Conservation (phyloP, 2,113 vertebrate genomes). For the Oreochromis niloticus region DNA sequence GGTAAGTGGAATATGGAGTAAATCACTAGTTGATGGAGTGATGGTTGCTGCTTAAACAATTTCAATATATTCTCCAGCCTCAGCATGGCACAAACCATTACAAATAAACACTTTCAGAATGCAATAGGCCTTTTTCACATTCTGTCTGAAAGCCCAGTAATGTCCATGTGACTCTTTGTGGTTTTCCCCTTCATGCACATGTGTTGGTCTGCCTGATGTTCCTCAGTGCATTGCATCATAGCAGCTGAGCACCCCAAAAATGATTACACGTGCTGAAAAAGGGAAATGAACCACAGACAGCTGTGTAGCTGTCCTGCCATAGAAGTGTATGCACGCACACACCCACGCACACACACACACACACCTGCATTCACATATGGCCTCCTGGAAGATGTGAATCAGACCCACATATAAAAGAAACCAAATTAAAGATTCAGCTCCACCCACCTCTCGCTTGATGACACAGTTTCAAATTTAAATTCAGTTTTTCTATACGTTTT, state of each 20-base stretch:
- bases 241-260: slow-evolving; percentile 53
- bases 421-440: slow-evolving; percentile 31
- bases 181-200: slow-evolving; percentile 4
- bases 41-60: neutral
- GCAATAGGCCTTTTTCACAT: neutral
- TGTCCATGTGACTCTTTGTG: neutral
- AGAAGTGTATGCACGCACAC: neutral
- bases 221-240: slow-evolving; percentile 9
- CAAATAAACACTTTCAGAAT: neutral
- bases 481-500: neutral
- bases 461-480: neutral
- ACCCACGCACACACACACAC: neutral
- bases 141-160: neutral
- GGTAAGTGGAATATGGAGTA: neutral
- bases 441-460: slow-evolving; percentile 1
- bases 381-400: slow-evolving; percentile 30
- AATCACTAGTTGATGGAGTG: neutral
- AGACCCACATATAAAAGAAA: slow-evolving; percentile 60
- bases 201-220: slow-evolving; percentile 5
- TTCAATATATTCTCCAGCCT: neutral
- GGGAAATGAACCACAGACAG: slow-evolving; percentile 25
- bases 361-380: slow-evolving; percentile 27
- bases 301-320: slow-evolving; percentile 29
- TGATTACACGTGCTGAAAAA: slow-evolving; percentile 27
- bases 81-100: neutral